Evolutionary conservation across 2,888 invertebrate genomes (phyloP), one percentile per base, ranked within the genome.

Genomic region (Parelbella ahira): DNA sequence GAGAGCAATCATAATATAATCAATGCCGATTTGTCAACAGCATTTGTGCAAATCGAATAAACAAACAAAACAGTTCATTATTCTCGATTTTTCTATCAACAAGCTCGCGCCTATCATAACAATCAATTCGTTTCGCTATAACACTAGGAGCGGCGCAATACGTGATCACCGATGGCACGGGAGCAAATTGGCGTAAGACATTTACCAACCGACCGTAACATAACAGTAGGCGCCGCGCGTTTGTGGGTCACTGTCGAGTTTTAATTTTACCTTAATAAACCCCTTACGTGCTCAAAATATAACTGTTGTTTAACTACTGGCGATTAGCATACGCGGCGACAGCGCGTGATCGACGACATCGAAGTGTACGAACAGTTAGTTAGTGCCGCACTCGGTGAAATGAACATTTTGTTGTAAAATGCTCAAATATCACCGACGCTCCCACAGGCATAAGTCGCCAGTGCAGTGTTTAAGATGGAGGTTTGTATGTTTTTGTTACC

Each of bases 351-450:
- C 49, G 53, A 58, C 57, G 56, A 65, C 54, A 52, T 47, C 59
- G 60, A 66, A 55, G 54, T 54, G 48, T 47, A 50, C 49, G 57
- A 46, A 50, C 45, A 49, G 48, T 51, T 53, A 45, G 51, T 54
- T n/a, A 15, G 2, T 3, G 52, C 53, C 48, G 49, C 52, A 45
- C 53, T 53, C 66, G 80, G 68, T 80, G 86, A 84, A 83, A 84
- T 86, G 84, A 75, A 65, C 82, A 80, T 84, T 86, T 86, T 86
- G 61, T 51, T 63, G 59, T 73, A 84, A 86, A 84, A 88, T 88
- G 88, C 87, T 88, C 77, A 88, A 83, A 71, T 86, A 84, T 84
- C 87, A 88, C 72, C 84, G 87, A 54, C 83, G 88, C 49, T 84
- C 84, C 34, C 87, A 86, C 63, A 83, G 84, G 54, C 80, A 88